Base-by-base conservation (phyloP, 2,113 vertebrate species). In the Barnardius zonarius region DNA sequence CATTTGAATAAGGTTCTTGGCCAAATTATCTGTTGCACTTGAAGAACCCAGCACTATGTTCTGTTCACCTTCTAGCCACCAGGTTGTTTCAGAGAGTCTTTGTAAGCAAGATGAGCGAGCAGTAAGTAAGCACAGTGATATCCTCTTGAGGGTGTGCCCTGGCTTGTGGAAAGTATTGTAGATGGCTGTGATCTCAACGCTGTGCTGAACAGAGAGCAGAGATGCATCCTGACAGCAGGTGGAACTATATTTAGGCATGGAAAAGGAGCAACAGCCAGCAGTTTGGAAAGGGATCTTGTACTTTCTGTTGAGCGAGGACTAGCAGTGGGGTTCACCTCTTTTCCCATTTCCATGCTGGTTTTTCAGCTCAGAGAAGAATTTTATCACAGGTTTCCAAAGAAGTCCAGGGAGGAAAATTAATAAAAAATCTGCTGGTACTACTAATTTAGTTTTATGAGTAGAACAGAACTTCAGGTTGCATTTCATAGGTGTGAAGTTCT, bases 51-150 rank as follows among this genome's bases (percentile, higher is more conserved):
- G 39, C 25, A 14, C 14, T 3, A 9, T 22, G 23, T 52, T 16
- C 19, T 25, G 49, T 15, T 4, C 39, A 54, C 17, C 10, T 68
- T 64, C 28, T 76, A 22, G 73, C 51, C 17, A 61, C 16, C 15
- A 55, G 9, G 6, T 57, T 83, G 15, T 18, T 35, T 66, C 1
- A 5, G 41, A 69, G 25, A 18, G 17, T 17, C 59, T 25, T 43
- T 44, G 31, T 11, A 81, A 81, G 22, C 8, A 67, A 75, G 55
- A 46, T 0, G 0, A 72, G 57, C 0, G 2, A 91, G 55, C 5
- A 63, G 37, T 12, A 37, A 48, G 23, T 8, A 13, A 91, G 7
- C 27, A 54, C 10, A 5, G 37, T 63, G 46, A 49, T 19, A 6
- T 31, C 16, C 7, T 54, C 37, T 24, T 86, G 17, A 28, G 13